Evolutionary conservation across 1,140 invertebrate genomes (phyloP), one percentile per base, ranked within the genome.

Genomic region (Neotoxoptera formosana): DNA sequence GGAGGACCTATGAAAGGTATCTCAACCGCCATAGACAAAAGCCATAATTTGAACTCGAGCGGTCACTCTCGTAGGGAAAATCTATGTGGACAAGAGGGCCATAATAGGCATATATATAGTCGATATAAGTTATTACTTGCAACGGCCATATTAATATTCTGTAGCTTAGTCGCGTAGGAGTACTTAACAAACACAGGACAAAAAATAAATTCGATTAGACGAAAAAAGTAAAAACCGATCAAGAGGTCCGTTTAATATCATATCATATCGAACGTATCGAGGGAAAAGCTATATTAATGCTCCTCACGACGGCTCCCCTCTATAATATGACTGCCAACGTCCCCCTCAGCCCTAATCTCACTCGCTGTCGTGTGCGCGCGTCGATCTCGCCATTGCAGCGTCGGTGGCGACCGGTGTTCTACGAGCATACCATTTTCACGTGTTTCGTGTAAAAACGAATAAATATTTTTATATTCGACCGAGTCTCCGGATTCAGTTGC

Each of bases 1-100:
- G 60, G 60, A 67, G 14, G 84, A 41, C 88, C 88, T 56, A 56
- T 56, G 88, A 25, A 56, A 89, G 53, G 53, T 56, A 89, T 53
- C 7, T 23, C 11, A 7, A 17, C 25, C 25, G 56, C 25, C 25
- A 60, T 11, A 11, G 60, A 67, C 60, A 30, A 67, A 67, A 67
- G 30, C 60, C 60, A n/a, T n/a, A 88, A 88, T 51, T 34, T n/a
- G 4, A 87, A 48, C 45, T 9, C 30, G 45, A 25, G 45, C 30
- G 84, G 47, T 20, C 25, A 47, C 45, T 30, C 45, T 25, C 1
- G 84, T 41, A 7, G 51, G 51, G 51, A 53, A 53, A 53, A 3
- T 53, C 51, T 53, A 53, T 53, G 14, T 21, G 51, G 51, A 53
- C 51, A 53, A 53, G 20, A 20, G 21, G 51, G 20, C 51, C 51